Evolutionary conservation across 2,113 vertebrate species (phyloP), one percentile per base, ranked within the genome.

Genomic region (Prietella phreatophila): DNA sequence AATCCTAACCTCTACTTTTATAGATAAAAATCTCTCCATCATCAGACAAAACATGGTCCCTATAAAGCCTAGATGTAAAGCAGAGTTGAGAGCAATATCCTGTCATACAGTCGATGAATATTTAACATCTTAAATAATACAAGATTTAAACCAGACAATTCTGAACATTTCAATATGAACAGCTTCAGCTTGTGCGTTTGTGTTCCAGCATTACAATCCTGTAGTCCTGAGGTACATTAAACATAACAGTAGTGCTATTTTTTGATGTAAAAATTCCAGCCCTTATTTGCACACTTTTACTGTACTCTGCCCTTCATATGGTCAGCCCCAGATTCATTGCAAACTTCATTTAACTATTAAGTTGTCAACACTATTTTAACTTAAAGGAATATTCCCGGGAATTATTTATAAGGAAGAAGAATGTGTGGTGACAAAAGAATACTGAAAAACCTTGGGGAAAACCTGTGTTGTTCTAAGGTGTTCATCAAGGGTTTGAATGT

Each of bases 41-140:
- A 8, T 63, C 83, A 71, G 65, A 91, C 90, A 92, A 87, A 36
- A 91, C 85, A 73, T 88, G 47, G 19, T 61, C n/a, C 19, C 27
- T 56, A 20, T 89, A 8, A 36, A 90, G 22, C 65, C 78, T 83
- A 88, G 75, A 82, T 47, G 6, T 47, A 84, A 27, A 82, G 69
- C 30, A 17, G 61, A 36, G 30, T 22, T 55, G 19, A 55, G 15
- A 17, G 33, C 30, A 85, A 19, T 13, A 53, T 53, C 42, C 5
- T 65, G 13, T 30, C 50, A 56, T 6, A n/a, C 22, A 6, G 50
- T 36, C 47, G 9, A n/a, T 4, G 8, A 36, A 81, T 25, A 58
- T 81, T 81, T 81, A 15, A 6, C 17, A 14, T 30, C 6, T 20
- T 30, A 56, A 55, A 79, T 79, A 79, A 11, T 10, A 75, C 1